These are phyloP conservation scores for Hemiscyllium ocellatum DNA, from an alignment of 2,113 vertebrate genomes.

Conservation along the genomic window DNA sequence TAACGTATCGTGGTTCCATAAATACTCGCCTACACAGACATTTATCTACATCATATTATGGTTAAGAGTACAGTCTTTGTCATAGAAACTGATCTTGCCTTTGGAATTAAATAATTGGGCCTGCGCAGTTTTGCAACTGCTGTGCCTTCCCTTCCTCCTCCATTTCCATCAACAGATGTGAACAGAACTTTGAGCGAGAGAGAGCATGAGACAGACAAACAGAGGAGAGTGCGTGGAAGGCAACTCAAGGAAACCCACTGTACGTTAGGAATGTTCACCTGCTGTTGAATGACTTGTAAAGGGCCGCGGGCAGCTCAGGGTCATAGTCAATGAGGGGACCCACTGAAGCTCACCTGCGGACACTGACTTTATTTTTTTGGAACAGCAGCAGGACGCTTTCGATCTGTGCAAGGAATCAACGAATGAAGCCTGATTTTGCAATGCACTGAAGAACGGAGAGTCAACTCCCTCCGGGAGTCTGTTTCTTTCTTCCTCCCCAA, in stretches of 20 bases:
- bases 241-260: background rate
- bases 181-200: conserved; percentile 38
- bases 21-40: conserved; percentile 61
- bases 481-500: conserved; percentile 42
- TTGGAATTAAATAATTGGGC: conserved; percentile 58
- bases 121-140: conserved; percentile 55
- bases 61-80: conserved; percentile 57
- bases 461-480: conserved; percentile 25
- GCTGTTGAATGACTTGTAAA: conserved; percentile 62
- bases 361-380: conserved; percentile 55
- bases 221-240: background rate
- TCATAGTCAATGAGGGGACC: conserved; percentile 59
- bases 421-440: conserved; percentile 55
- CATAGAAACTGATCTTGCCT: conserved; percentile 56
- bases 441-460: conserved; percentile 57
- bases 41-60: conserved; percentile 63
- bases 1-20: conserved; percentile 65
- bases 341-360: conserved; percentile 65
- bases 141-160: conserved; percentile 52
- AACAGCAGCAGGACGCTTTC: conserved; percentile 62
- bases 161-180: conserved; percentile 50
- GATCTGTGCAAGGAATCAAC: conserved; percentile 62
- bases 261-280: conserved; percentile 70
- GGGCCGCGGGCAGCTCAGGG: conserved; percentile 54
- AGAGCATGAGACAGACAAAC: background rate